Conservation (phyloP, 2,113 vertebrate genomes). For the Gopherus flavomarginatus region DNA sequence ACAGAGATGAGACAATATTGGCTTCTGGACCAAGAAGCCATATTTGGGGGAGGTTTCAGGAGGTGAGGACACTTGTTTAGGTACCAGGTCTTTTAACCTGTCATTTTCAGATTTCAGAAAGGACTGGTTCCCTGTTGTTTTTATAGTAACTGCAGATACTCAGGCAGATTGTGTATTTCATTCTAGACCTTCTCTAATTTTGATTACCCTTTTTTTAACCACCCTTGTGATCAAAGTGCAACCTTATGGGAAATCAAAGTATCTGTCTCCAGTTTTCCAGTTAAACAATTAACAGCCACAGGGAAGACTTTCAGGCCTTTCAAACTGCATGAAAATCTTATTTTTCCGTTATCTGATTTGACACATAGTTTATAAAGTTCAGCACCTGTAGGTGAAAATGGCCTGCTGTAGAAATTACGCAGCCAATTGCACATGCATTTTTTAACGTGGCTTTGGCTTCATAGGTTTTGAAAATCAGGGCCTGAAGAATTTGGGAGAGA, state of each 20-base stretch:
- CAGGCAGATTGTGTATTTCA: background rate
- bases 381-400: background rate
- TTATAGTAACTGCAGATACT: background rate
- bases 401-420: constrained; percentile 10
- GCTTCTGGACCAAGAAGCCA: background rate
- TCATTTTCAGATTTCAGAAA: background rate
- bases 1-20: constrained; percentile 44
- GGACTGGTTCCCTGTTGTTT: background rate
- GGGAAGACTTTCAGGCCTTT: background rate
- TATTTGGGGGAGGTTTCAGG: background rate
- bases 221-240: background rate
- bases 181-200: background rate
- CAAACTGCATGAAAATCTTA: background rate
- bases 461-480: constrained; percentile 26
- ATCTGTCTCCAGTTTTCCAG: background rate
- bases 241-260: background rate
- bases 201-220: background rate
- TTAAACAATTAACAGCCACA: background rate
- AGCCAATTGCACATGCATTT: constrained; percentile 14
- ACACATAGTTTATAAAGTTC: background rate
- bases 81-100: constrained; percentile 2
- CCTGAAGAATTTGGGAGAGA: constrained; percentile 21
- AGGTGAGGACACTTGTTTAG: constrained; percentile 22
- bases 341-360: background rate
- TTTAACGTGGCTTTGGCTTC: background rate